Conservation (phyloP, 2,113 vertebrate species). For the Campylomormyrus numenius region DNA sequence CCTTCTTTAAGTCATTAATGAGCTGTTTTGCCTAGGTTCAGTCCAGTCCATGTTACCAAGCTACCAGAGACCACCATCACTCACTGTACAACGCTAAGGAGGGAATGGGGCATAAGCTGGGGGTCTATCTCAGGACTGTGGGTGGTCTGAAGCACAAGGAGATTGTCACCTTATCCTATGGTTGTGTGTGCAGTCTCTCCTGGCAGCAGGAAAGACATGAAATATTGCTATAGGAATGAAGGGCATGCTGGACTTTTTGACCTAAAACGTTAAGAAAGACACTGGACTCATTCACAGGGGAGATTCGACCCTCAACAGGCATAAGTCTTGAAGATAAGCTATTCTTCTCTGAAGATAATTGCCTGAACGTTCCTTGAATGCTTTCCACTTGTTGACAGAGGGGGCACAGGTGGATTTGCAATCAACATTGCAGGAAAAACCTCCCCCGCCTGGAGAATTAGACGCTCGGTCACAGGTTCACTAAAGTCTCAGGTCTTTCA, state of each 20-base stretch:
- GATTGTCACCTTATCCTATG: neutral
- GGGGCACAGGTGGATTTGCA: conserved; percentile 41
- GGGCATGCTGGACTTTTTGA: conserved; percentile 24
- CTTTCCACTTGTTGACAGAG: conserved; percentile 47
- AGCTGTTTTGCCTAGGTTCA: neutral
- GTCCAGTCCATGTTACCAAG: neutral
- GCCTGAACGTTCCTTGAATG: conserved; percentile 35
- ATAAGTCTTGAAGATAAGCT: conserved; percentile 47
- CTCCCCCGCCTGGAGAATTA: neutral
- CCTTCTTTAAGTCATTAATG: neutral
- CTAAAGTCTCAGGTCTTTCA: conserved; percentile 27
- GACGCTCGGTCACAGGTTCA: conserved; percentile 13
- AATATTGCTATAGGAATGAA: neutral
- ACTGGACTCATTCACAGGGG: conserved; percentile 12
- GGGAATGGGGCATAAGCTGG: neutral
- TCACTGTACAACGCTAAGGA: neutral
- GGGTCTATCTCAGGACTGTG: conserved; percentile 22
- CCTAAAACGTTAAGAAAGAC: conserved; percentile 31
- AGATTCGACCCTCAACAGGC: conserved; percentile 42
- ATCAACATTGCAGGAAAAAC: conserved; percentile 6
- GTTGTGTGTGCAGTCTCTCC: neutral
- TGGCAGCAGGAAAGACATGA: neutral
- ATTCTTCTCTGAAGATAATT: conserved; percentile 47
- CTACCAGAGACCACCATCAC: neutral
- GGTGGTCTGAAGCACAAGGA: conserved; percentile 39